Conservation (phyloP, 2,113 vertebrate genomes). For the Orthonyx spaldingii region DNA sequence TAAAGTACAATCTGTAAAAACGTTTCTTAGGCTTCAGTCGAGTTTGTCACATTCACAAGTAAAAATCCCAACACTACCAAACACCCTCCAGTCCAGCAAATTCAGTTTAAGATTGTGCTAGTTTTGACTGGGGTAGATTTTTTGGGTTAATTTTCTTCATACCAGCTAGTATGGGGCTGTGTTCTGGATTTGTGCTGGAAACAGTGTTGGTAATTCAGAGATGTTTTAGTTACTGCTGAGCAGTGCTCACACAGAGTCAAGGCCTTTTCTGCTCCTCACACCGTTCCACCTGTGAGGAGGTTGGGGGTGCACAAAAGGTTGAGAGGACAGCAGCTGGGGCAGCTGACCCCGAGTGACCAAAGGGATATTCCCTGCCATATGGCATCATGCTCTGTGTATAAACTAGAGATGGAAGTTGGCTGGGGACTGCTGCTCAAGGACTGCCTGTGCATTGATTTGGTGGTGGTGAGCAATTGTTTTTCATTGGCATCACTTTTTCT, state of each 20-base stretch:
- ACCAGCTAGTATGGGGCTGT: background rate
- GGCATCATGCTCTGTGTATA: background rate
- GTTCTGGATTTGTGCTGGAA: background rate
- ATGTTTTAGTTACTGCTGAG: background rate
- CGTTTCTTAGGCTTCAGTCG: background rate
- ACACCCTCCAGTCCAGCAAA: background rate
- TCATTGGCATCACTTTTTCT: background rate
- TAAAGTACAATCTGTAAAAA: background rate
- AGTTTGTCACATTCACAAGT: background rate
- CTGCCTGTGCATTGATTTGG: background rate
- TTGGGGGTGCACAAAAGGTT: background rate
- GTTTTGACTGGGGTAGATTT: background rate
- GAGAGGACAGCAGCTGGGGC: background rate
- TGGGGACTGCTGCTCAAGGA: accelerated
- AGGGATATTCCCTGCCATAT: background rate
- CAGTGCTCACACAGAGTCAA: background rate
- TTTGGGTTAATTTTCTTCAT: background rate
- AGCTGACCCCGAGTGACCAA: background rate
- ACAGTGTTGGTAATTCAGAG: background rate
- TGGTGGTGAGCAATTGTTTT: background rate
- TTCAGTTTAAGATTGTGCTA: background rate
- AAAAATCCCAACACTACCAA: background rate
- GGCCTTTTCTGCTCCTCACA: background rate
- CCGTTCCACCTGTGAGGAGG: accelerated
- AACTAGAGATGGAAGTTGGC: background rate